Conservation (phyloP, 1,140 invertebrate genomes). For the Hormaphis cornu region DNA sequence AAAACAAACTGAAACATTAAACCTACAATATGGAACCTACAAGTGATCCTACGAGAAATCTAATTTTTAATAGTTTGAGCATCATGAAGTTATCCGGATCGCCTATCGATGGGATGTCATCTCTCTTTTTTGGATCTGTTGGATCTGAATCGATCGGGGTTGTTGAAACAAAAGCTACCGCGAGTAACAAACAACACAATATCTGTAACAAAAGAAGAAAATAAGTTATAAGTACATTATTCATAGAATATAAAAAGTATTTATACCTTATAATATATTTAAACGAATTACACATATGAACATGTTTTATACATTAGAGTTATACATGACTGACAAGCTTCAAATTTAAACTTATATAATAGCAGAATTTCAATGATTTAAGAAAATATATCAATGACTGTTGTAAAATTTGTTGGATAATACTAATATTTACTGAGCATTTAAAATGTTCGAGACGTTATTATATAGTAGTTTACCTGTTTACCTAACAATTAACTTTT, state of each 20-base stretch:
- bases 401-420: too few relatives aligned
- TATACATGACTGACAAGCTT: too few relatives aligned
- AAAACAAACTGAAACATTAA: too few relatives aligned
- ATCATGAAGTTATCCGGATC: slow-evolving; percentile 6
- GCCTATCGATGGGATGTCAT: slow-evolving; percentile 3
- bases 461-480: too few relatives aligned
- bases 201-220: neutral
- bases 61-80: slow-evolving; percentile 6
- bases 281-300: too few relatives aligned
- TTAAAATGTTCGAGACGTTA: too few relatives aligned
- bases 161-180: neutral
- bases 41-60: neutral
- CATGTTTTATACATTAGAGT: too few relatives aligned
- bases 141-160: slow-evolving; percentile 13
- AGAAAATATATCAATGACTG: too few relatives aligned
- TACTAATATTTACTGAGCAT: too few relatives aligned
- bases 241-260: neutral
- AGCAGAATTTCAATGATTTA: too few relatives aligned
- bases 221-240: neutral
- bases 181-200: neutral
- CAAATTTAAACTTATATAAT: too few relatives aligned
- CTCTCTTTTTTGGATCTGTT: slow-evolving; percentile 7
- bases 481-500: too few relatives aligned
- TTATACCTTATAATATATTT: neutral
- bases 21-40: slow-evolving; percentile 11